Evolutionary conservation across 2,113 vertebrate species (phyloP).

Genomic region (Sylvia atricapilla): DNA sequence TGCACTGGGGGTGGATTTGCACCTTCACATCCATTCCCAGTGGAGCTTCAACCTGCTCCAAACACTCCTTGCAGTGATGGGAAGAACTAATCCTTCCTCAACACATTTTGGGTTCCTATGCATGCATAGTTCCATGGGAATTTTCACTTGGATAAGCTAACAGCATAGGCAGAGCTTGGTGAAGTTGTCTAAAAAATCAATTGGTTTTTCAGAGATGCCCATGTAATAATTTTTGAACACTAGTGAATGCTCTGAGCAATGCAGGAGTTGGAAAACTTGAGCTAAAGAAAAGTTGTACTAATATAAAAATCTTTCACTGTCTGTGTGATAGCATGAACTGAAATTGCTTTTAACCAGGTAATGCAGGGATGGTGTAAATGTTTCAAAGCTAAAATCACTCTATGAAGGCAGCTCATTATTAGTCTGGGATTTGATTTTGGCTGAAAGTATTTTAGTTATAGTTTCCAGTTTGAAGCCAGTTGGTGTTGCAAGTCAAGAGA

Average conservation of each 20-base stretch:
- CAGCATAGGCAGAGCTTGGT: not conserved
- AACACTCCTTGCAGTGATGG: not conserved
- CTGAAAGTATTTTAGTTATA: not conserved
- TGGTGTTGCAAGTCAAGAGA: not conserved
- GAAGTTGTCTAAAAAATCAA: not conserved
- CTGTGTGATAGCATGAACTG: not conserved
- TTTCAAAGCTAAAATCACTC: not conserved
- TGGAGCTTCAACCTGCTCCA: not conserved
- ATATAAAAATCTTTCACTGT: not conserved
- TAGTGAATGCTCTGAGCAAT: not conserved
- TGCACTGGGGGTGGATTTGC: not conserved
- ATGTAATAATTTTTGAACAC: not conserved
- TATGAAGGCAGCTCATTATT: not conserved
- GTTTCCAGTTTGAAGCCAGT: not conserved
- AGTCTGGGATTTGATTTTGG: not conserved
- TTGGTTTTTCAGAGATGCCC: not conserved
- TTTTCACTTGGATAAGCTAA: not conserved
- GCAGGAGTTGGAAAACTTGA: not conserved
- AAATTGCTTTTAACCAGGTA: not conserved
- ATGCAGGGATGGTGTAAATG: not conserved
- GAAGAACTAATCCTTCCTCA: not conserved
- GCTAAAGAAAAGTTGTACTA: not conserved
- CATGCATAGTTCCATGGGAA: accelerated
- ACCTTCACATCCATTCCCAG: not conserved
- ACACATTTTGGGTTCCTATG: not conserved